These are phyloP conservation scores for Willowsia nigromaculata DNA, from an alignment of 2,888 invertebrate genomes.

Conservation along the genomic window DNA sequence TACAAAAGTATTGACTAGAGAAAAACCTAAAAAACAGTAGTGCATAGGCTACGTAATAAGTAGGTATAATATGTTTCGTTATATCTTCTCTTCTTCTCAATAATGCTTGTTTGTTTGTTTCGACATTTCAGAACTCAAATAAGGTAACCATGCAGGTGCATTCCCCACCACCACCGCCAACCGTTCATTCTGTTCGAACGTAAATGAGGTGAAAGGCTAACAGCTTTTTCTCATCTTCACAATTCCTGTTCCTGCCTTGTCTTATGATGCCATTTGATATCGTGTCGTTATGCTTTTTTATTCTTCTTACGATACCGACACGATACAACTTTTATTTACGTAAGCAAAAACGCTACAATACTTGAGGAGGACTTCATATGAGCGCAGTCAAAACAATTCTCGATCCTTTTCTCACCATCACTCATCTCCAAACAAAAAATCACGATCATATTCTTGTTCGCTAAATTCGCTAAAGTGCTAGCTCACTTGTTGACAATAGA, in stretches of 20 bases:
- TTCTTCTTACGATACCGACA: not conserved
- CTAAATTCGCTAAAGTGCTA: too few species aligned
- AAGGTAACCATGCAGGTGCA: not conserved
- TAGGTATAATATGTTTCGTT: not conserved
- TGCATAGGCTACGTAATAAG: too few species aligned
- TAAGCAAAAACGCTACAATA: not conserved
- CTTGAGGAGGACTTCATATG: too few species aligned
- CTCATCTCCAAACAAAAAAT: too few species aligned
- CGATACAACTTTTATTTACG: not conserved
- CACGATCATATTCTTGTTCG: too few species aligned
- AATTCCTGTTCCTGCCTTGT: not conserved
- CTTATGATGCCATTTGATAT: not conserved
- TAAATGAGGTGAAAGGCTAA: constrained; percentile 62
- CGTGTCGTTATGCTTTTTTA: not conserved
- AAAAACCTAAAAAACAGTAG: too few species aligned
- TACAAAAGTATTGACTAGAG: too few species aligned
- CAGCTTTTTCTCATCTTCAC: constrained; percentile 34
- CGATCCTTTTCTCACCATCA: too few species aligned
- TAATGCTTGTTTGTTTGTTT: not conserved
- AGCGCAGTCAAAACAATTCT: too few species aligned
- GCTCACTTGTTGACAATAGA: too few species aligned
- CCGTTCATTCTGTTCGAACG: constrained; percentile 19
- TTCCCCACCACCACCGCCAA: not conserved
- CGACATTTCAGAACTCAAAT: not conserved
- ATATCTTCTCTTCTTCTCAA: not conserved